A percentile compares a stretch with the other conserved stretches of the same genome.
phyloP scores from a whole-genome alignment of 2,113 vertebrate genomes.

The Bungarus multicinctus region DNA sequence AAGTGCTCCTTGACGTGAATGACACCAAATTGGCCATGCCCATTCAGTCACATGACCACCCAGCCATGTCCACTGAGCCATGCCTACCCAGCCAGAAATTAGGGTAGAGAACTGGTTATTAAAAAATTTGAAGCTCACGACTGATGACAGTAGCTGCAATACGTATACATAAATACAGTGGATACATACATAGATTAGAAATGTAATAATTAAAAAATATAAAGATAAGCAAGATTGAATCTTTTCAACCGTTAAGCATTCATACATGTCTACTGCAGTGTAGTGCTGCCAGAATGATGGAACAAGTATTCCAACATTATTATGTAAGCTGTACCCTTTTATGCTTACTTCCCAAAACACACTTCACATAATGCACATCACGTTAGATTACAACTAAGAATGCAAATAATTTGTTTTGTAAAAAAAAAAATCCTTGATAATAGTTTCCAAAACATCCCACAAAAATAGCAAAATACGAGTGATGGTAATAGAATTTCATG shows the following conservation, averaged over 20 bases:
- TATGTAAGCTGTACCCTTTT: neutral
- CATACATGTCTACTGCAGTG: neutral
- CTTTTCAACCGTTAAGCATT: neutral
- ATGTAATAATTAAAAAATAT: neutral
- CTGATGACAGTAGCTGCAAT: conserved; percentile 12
- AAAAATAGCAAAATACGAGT: neutral
- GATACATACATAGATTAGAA: neutral
- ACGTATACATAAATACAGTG: neutral
- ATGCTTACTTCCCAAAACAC: neutral
- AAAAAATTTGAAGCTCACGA: no score
- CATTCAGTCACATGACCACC: no score
- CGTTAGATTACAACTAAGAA: neutral
- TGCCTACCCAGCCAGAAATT: no score
- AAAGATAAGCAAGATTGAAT: neutral
- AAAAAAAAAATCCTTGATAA: neutral
- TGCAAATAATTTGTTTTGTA: neutral
- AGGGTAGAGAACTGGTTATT: no score
- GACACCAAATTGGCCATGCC: no score
- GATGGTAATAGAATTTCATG: neutral
- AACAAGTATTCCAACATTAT: neutral
- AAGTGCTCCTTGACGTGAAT: no score
- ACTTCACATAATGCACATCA: neutral
- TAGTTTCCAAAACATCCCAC: neutral
- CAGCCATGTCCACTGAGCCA: no score
- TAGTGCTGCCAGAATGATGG: neutral